Evolutionary conservation across 2,113 vertebrate genomes (phyloP).

Genomic region (Formicarius rufipectus): DNA sequence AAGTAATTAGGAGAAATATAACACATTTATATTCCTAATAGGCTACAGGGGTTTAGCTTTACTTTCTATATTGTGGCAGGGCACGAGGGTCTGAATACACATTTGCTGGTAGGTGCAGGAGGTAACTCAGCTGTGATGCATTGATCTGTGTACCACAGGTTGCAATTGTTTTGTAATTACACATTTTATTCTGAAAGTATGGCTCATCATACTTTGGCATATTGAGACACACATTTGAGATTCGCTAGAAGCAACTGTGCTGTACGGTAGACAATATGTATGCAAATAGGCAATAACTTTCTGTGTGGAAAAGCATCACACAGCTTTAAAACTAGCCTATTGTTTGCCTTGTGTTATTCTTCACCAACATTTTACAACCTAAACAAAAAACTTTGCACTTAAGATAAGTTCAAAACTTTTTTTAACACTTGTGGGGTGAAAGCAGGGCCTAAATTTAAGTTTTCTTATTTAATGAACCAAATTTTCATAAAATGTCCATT

Average conservation of each 20-base stretch:
- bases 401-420: too few species aligned
- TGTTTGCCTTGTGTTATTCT: background rate
- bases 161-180: background rate
- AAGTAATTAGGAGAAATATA: constrained; percentile 26
- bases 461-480: background rate
- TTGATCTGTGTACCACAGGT: background rate
- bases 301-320: background rate
- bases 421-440: background rate
- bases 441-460: background rate
- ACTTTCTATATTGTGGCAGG: background rate
- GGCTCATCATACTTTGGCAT: background rate
- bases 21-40: constrained; percentile 24
- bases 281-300: background rate
- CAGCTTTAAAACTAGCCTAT: background rate
- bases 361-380: background rate
- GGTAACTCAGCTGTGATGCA: background rate
- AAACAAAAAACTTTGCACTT: background rate
- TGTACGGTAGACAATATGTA: background rate
- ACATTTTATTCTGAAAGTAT: background rate
- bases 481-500: background rate
- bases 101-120: background rate
- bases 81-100: background rate
- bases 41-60: background rate
- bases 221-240: background rate
- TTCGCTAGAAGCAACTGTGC: background rate